phyloP scores from a whole-genome alignment of 2,888 invertebrate species.

The Diarsia brunnea region DNA sequence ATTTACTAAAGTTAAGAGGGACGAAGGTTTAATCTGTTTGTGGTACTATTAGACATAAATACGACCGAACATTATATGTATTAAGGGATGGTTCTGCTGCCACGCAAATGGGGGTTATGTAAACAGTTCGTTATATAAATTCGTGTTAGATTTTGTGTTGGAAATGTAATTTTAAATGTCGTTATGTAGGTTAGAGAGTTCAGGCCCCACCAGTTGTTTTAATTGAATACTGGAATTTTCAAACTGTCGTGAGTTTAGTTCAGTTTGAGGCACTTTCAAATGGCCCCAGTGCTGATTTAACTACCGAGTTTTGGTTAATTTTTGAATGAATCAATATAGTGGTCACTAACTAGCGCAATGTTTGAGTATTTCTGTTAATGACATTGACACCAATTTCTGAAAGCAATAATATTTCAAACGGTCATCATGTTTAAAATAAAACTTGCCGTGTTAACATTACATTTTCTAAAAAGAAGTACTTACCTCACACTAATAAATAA shows the following conservation, averaged over 20 bases:
- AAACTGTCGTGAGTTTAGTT: constrained; percentile 38
- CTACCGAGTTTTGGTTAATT: not conserved
- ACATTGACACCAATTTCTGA: constrained; percentile 28
- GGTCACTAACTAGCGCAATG: not conserved
- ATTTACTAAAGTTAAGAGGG: constrained; percentile 71
- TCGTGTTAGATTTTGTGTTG: constrained; percentile 56
- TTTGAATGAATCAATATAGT: not conserved
- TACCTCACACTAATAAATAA: constrained; percentile 44
- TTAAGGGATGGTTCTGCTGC: constrained; percentile 54
- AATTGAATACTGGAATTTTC: constrained; percentile 40
- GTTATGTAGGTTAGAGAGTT: constrained; percentile 45
- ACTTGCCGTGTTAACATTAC: constrained; percentile 15
- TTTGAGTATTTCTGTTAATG: not conserved
- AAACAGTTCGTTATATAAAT: constrained; percentile 51
- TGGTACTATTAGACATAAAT: constrained; percentile 69
- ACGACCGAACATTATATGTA: constrained; percentile 66
- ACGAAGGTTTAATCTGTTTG: constrained; percentile 72
- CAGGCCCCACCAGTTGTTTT: constrained; percentile 34
- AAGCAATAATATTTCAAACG: constrained; percentile 15
- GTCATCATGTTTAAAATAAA: constrained; percentile 22
- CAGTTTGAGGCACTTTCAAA: constrained; percentile 6
- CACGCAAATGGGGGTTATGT: constrained; percentile 53
- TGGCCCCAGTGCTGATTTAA: not conserved
- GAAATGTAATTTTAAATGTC: constrained; percentile 59
- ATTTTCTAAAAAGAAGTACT: constrained; percentile 15